These are phyloP conservation scores for Tryphoninae sp. DNA, from an alignment of 2,888 invertebrate species.

Conservation along the genomic window DNA sequence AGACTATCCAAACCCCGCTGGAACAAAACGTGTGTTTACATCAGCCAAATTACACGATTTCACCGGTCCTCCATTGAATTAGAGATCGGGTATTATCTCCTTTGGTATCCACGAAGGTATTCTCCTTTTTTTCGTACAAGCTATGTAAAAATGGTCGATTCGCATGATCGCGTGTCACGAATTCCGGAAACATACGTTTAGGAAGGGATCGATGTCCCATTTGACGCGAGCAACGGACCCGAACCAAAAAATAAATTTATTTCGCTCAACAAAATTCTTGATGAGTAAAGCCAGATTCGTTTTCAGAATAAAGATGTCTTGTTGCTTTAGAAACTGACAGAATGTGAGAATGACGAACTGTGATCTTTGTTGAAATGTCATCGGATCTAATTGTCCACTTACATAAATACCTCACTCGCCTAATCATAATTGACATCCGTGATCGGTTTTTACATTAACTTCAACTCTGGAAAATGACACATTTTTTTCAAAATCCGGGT, in stretches of 20 bases:
- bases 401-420: too few species aligned
- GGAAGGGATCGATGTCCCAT: background rate
- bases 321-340: too few species aligned
- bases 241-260: background rate
- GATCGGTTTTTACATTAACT: too few species aligned
- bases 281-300: too few species aligned
- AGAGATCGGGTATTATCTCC: constrained; percentile 63
- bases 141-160: constrained; percentile 25
- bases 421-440: too few species aligned
- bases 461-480: too few species aligned
- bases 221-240: background rate
- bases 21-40: constrained; percentile 62
- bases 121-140: background rate
- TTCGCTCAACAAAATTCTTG: too few species aligned
- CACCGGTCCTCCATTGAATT: constrained; percentile 62
- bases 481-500: too few species aligned
- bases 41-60: constrained; percentile 63
- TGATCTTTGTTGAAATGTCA: too few species aligned
- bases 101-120: constrained; percentile 16
- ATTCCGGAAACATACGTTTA: constrained; percentile 14
- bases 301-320: too few species aligned
- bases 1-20: constrained; percentile 48
- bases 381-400: too few species aligned
- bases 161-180: background rate
- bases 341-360: too few species aligned